Evolutionary conservation across 2,797 vertebrate species (phyloP), one percentile per base, ranked within the genome.

Genomic region (Cyclopterus lumpus): DNA sequence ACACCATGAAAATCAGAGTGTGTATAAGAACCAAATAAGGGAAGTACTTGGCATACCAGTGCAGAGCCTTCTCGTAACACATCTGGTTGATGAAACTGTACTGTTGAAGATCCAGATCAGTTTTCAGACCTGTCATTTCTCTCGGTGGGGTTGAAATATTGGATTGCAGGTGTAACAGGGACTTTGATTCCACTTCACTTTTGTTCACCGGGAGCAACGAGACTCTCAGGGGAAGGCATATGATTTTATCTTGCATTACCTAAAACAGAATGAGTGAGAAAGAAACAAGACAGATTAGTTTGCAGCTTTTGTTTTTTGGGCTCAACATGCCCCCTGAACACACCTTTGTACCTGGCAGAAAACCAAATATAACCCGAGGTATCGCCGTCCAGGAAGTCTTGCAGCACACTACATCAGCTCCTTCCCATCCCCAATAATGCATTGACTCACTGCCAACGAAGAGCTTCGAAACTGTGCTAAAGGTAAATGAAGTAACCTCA

Each of bases 171-270:
- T 80, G 75, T 30, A 83, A 36, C 42, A 77, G 30, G 26, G 87
- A 71, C 44, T 86, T 92, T 46, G 70, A 18, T 24, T 84, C 80
- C 67, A 79, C 57, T 71, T 85, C 86, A 14, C 85, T 92, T 86
- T 73, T 80, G 86, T 86, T 97, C 92, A 8, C 92, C 79, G 75
- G 59, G 53, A 91, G 65, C 0, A 86, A 77, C 55, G 93, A 83
- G 64, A 90, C 54, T 72, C 95, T 96, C 80, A 96, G 96, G 2
- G 98, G 98, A 90, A 99, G 97, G 92, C 98, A 99, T 84, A 99
- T 99, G 87, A 99, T 99, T 95, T 98, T 99, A 94, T 99, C 98
- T 87, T 99, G 98, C 97, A 98, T 99, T 77, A 99, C 97, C 98
- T 99, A 87, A 84, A 96, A 87, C 4, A 92, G 77, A 88, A 94